These are phyloP conservation scores for Atherinosoma microstoma DNA, from an alignment of 2,797 vertebrate species.

Conservation along the genomic window DNA sequence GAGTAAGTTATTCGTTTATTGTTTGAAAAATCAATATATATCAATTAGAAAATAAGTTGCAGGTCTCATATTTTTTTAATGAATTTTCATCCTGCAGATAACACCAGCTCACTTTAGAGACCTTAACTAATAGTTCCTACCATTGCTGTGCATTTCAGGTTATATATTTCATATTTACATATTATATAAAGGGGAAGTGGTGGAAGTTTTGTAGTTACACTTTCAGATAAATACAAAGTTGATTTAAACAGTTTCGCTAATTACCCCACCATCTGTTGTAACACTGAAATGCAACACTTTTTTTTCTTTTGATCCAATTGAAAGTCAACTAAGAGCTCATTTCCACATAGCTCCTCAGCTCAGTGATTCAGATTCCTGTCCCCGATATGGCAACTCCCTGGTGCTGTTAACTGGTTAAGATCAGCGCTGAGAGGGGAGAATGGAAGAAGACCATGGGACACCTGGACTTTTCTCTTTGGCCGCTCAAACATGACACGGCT, in stretches of 20 bases:
- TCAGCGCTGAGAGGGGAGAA: constrained; percentile 45
- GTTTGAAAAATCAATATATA: too few relatives aligned
- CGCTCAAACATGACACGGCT: constrained; percentile 72
- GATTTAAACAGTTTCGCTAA: constrained; percentile 8
- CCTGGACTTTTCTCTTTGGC: constrained; percentile 79
- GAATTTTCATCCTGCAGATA: too few relatives aligned
- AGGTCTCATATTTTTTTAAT: too few relatives aligned
- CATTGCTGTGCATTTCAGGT: constrained; percentile 7
- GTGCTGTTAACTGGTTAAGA: constrained; percentile 66
- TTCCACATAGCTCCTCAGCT: constrained; percentile 62
- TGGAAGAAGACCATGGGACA: constrained; percentile 51
- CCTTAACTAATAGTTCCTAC: constrained; percentile 48
- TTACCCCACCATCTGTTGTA: constrained; percentile 22
- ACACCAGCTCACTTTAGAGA: constrained; percentile 42
- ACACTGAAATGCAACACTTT: constrained; percentile 17
- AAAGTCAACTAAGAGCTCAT: constrained; percentile 50
- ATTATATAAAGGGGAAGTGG: constrained; percentile 5
- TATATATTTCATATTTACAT: constrained; percentile 23
- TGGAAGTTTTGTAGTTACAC: constrained; percentile 7
- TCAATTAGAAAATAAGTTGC: too few relatives aligned
- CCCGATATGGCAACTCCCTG: constrained; percentile 61
- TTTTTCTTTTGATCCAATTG: constrained; percentile 46
- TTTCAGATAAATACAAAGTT: not conserved
- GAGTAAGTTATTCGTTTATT: too few relatives aligned
- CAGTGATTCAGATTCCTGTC: constrained; percentile 71